Evolutionary conservation across 2,113 vertebrate species (phyloP).

Genomic region (Accipiter virgatus): DNA sequence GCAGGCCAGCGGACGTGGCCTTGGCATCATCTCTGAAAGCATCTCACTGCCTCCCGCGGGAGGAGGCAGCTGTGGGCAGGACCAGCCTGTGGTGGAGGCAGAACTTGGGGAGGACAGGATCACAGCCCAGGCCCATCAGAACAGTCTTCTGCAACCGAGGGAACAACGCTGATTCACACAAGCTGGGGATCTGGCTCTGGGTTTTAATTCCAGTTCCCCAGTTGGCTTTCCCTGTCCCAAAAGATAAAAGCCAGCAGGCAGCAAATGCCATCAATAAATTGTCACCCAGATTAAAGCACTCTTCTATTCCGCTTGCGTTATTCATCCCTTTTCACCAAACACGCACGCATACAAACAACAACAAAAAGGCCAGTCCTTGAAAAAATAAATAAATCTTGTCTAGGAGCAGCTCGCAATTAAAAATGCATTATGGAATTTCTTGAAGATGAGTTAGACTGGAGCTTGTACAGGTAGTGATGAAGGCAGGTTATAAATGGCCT

Average conservation of each 20-base stretch:
- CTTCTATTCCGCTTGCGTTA: not conserved
- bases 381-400: constrained; percentile 63
- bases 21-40: not conserved
- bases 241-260: constrained; percentile 45
- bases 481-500: constrained; percentile 71
- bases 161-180: not conserved
- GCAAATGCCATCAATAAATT: constrained; percentile 44
- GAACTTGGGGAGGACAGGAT: not conserved
- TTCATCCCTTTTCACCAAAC: not conserved
- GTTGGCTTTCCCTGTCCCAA: constrained; percentile 27
- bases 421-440: constrained; percentile 63
- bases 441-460: constrained; percentile 48
- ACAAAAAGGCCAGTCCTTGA: constrained; percentile 53
- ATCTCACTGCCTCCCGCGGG: rapidly evolving
- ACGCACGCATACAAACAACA: not conserved
- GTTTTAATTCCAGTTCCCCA: constrained; percentile 34
- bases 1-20: not conserved
- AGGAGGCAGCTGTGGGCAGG: not conserved
- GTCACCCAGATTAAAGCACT: constrained; percentile 40
- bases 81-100: not conserved
- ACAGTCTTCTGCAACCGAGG: not conserved
- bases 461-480: constrained; percentile 21
- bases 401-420: constrained; percentile 70
- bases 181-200: not conserved
- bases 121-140: not conserved